Base-by-base conservation (phyloP, 2,797 vertebrate genomes). In the Pipistrellus pipistrellus region DNA sequence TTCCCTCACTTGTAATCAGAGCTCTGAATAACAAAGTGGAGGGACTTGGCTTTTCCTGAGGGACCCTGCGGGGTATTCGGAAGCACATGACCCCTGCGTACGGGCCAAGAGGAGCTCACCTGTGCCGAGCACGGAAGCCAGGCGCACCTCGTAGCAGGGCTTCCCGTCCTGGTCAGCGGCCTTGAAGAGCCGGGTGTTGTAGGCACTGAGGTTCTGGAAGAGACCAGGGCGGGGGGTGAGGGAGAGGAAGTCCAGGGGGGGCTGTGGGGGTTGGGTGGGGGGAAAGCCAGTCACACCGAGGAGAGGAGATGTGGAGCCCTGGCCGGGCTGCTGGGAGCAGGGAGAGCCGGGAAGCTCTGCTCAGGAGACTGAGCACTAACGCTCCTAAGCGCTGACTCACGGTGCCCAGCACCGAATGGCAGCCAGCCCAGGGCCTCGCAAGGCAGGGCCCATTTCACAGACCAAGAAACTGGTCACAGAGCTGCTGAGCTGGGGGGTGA, bases 161-260 rank as follows among this genome's bases (percentile, higher is more conserved):
- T 98, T 99, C 21, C 98, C 98, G 68, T 98, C 98, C 23, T 88
- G 94, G 0, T 91, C 93, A 0, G 97, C 97, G 15, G 85, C 98
- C 97, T 99, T 99, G 95, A 99, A 99, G 94, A 99, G 98, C 44
- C 99, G 98, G 0, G 99, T 99, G 97, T 99, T 99, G 97, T 99
- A 99, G 41, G 99, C 99, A 86, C 99, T 99, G 95, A 99, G 98
- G 97, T 98, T 99, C 99, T 99, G 66, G 21, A 96, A 95, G 86
- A 84, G 88, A 88, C 1, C 51, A 81, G 68, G 59, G 27, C 44
- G 73, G 51, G 51, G 35, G 25, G 68, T 84, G 17, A 32, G 64
- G 13, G 18, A 83, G 13, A 68, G 41, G 35, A 51, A 78, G 27
- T 53, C 59, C 8, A 25, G 62, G 96, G 35, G 83, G 77, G 32